These are phyloP conservation scores for Chorisops tibialis DNA, from an alignment of 2,888 invertebrate species.

Conservation along the genomic window DNA sequence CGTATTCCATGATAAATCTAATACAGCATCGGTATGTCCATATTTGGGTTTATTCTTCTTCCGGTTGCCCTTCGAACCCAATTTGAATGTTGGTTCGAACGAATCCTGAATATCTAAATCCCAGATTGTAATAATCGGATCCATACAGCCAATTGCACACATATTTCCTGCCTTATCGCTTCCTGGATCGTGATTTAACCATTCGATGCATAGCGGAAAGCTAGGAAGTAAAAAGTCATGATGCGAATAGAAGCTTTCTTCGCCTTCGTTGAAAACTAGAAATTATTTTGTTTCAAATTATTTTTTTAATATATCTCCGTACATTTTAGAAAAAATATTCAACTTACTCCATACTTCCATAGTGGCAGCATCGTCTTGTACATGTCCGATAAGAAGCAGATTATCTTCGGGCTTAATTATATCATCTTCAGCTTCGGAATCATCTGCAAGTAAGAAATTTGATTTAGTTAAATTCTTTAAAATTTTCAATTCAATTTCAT, in stretches of 20 bases:
- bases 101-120: slow-evolving; percentile 91
- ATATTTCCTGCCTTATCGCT: slow-evolving; percentile 74
- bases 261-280: slow-evolving; percentile 82
- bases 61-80: slow-evolving; percentile 71
- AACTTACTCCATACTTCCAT: slow-evolving; percentile 81
- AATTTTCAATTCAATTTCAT: too few species aligned
- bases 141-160: slow-evolving; percentile 91
- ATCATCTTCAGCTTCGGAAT: slow-evolving; percentile 86
- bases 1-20: slow-evolving; percentile 88
- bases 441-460: slow-evolving; percentile 37
- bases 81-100: slow-evolving; percentile 79
- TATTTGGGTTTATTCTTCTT: slow-evolving; percentile 66
- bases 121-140: slow-evolving; percentile 92
- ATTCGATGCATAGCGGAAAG: slow-evolving; percentile 89
- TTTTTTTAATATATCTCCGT: background rate
- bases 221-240: slow-evolving; percentile 88
- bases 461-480: too few species aligned
- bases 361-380: slow-evolving; percentile 80
- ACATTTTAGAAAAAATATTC: slow-evolving; percentile 4
- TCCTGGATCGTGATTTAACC: slow-evolving; percentile 82
- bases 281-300: slow-evolving; percentile 6
- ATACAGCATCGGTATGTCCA: slow-evolving; percentile 87
- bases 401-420: slow-evolving; percentile 86
- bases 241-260: slow-evolving; percentile 87
- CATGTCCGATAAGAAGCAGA: slow-evolving; percentile 80